Evolutionary conservation across 1,140 invertebrate species (phyloP).

Genomic region (Hirudo medicinalis): DNA sequence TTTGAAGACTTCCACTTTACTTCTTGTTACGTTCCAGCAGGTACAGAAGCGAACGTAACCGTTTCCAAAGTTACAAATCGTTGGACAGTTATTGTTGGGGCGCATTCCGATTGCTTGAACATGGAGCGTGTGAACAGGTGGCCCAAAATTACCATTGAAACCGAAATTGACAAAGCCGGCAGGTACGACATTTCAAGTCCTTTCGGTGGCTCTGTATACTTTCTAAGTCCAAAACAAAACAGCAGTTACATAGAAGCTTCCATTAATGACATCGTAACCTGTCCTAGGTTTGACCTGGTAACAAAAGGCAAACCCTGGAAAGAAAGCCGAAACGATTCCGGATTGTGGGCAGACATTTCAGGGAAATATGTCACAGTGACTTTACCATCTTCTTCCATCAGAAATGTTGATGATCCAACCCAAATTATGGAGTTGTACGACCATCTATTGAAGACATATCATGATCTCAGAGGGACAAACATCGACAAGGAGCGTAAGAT

Average conservation of each 20-base stretch:
- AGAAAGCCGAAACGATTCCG: slow-evolving; percentile 19
- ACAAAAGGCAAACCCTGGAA: slow-evolving; percentile 17
- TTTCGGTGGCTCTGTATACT: slow-evolving; percentile 20
- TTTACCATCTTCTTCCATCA: slow-evolving; percentile 24
- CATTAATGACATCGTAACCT: slow-evolving; percentile 16
- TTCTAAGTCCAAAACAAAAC: slow-evolving; percentile 15
- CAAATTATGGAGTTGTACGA: slow-evolving; percentile 25
- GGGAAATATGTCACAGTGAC: slow-evolving; percentile 27
- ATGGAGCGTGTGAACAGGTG: not conserved
- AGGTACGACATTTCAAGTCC: slow-evolving; percentile 5
- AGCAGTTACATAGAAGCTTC: slow-evolving; percentile 5
- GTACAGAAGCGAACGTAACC: not conserved
- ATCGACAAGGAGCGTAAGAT: slow-evolving; percentile 16
- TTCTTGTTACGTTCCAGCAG: slow-evolving; percentile 16
- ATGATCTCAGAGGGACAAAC: slow-evolving; percentile 25
- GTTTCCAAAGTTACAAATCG: not conserved
- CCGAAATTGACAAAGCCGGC: not conserved
- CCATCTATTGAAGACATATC: slow-evolving; percentile 22
- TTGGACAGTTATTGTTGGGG: slow-evolving; percentile 8
- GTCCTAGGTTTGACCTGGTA: slow-evolving; percentile 14
- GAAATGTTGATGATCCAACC: slow-evolving; percentile 19
- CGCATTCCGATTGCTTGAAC: not conserved
- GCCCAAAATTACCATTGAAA: slow-evolving; percentile 10
- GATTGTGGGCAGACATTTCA: slow-evolving; percentile 28
- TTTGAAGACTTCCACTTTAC: slow-evolving; percentile 12